Evolutionary conservation across 2,888 invertebrate genomes (phyloP).

Genomic region (Eilema griseolum): DNA sequence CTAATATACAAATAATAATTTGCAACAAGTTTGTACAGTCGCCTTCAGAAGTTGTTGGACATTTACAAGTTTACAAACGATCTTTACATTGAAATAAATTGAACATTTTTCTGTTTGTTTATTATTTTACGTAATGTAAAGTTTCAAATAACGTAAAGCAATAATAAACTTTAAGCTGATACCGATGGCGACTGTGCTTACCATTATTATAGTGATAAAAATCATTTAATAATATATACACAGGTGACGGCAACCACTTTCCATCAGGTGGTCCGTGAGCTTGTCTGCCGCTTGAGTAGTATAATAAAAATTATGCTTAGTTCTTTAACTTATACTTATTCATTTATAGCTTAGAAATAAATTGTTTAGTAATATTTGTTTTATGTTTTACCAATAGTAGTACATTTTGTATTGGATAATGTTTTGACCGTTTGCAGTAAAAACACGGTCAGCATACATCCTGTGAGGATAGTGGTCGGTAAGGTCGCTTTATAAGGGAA

Average conservation of each 20-base stretch:
- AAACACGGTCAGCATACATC: neutral
- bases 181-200: neutral
- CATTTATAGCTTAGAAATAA: neutral
- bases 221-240: no score
- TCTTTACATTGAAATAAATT: neutral
- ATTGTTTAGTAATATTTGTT: neutral
- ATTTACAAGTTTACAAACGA: neutral
- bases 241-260: no score
- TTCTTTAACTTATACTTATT: neutral
- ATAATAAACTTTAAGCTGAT: neutral
- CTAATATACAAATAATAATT: neutral
- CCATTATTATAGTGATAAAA: no score
- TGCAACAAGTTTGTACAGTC: constrained; percentile 9
- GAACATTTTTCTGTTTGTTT: neutral
- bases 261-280: no score
- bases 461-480: neutral
- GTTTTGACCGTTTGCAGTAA: neutral
- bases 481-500: neutral
- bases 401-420: neutral
- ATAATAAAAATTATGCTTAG: neutral
- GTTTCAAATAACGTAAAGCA: no score
- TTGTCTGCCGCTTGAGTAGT: no score
- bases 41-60: neutral
- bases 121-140: no score
- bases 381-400: neutral